Evolutionary conservation across 2,113 vertebrate species (phyloP).

Genomic region (Phoxinus phoxinus): DNA sequence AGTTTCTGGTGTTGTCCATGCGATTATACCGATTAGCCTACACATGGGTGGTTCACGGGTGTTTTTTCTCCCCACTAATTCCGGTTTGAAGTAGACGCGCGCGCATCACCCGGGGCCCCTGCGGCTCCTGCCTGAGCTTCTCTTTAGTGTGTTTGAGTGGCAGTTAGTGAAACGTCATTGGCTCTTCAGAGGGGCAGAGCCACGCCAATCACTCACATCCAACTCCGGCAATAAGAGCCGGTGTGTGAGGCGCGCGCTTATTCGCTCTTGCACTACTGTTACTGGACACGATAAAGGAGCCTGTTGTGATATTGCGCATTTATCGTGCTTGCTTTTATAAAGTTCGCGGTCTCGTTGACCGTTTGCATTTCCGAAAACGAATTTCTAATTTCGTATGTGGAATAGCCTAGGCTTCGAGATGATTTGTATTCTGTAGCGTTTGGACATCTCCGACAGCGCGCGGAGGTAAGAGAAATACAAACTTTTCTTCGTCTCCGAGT

Average conservation of each 20-base stretch:
- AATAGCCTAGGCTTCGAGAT: slow-evolving; percentile 44
- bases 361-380: not conserved
- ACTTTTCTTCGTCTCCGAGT: not conserved
- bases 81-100: slow-evolving; percentile 46
- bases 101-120: slow-evolving; percentile 48
- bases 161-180: slow-evolving; percentile 63
- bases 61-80: slow-evolving; percentile 41
- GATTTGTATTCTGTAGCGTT: slow-evolving; percentile 47
- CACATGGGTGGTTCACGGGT: slow-evolving; percentile 45
- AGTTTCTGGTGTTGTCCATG: not conserved
- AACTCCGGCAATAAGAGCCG: slow-evolving; percentile 67
- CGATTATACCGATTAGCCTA: slow-evolving; percentile 27
- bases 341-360: not conserved
- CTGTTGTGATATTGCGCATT: not conserved
- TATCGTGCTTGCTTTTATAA: not conserved
- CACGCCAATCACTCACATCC: slow-evolving; percentile 72
- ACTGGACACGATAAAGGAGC: slow-evolving; percentile 16
- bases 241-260: slow-evolving; percentile 68
- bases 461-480: slow-evolving; percentile 51
- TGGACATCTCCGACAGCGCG: slow-evolving; percentile 40
- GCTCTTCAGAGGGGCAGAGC: slow-evolving; percentile 60
- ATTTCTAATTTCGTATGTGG: not conserved
- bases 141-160: slow-evolving; percentile 62
- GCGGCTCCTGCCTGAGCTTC: slow-evolving; percentile 54
- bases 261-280: slow-evolving; percentile 51